Evolutionary conservation across 35 echinoderm and acorn worm genomes (phyloP).

Genomic region (Heliocidaris tuberculata): DNA sequence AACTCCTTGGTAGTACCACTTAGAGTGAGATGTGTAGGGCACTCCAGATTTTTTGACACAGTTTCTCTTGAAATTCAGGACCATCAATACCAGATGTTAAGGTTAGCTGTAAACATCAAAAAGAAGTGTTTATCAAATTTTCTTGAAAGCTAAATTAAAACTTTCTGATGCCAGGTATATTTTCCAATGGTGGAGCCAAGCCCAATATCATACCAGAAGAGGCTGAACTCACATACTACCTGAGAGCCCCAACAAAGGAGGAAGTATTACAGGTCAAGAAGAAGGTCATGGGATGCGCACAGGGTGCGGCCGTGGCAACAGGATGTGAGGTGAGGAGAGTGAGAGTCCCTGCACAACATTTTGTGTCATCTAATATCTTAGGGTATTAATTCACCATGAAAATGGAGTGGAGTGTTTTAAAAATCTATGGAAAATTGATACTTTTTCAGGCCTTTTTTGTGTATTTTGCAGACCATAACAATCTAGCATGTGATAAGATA

Average conservation of each 20-base stretch:
- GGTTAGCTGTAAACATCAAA: not conserved
- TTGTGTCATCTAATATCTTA: too few relatives aligned
- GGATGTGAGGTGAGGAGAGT: slow-evolving; percentile 54
- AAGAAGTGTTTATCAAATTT: not conserved
- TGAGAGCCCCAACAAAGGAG: slow-evolving; percentile 54
- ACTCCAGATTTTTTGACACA: too few relatives aligned
- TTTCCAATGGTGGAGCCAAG: slow-evolving; percentile 74
- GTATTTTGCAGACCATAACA: too few relatives aligned
- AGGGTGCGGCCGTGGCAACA: slow-evolving; percentile 62
- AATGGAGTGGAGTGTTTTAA: not conserved
- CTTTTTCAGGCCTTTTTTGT: too few relatives aligned
- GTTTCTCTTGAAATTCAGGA: too few relatives aligned
- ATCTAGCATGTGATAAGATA: too few relatives aligned
- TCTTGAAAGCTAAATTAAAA: not conserved
- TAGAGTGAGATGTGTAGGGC: too few relatives aligned
- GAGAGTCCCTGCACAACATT: too few relatives aligned
- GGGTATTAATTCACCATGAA: too few relatives aligned
- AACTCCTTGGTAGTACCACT: too few relatives aligned
- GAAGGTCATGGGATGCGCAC: slow-evolving; percentile 59
- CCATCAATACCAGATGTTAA: too few relatives aligned
- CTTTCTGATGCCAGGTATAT: slow-evolving; percentile 55
- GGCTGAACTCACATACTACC: slow-evolving; percentile 70
- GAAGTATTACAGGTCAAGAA: slow-evolving; percentile 52
- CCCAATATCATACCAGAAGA: slow-evolving; percentile 85
- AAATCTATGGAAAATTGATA: too few relatives aligned